phyloP scores from a whole-genome alignment of 2,797 vertebrate species.

The Sebastes vulpes region DNA sequence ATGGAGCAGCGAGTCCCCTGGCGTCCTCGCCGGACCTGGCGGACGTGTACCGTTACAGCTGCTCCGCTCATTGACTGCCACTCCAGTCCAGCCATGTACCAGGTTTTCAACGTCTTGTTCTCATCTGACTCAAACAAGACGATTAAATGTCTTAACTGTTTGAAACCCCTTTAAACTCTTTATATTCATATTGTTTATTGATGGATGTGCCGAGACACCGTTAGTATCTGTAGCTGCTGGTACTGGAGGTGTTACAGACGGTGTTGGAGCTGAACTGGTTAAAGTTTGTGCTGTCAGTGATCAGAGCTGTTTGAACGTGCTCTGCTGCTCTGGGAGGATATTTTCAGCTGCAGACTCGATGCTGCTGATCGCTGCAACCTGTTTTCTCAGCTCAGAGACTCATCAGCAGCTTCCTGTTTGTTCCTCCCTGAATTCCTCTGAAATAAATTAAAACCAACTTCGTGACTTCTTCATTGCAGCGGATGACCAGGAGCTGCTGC shows the following conservation, averaged over 20 bases:
- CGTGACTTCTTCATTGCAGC: not conserved
- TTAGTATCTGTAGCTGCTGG: not conserved
- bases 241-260: not conserved
- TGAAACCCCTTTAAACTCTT: too few species aligned
- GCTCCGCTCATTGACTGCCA: too few species aligned
- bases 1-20: too few species aligned
- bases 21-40: too few species aligned
- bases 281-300: not conserved
- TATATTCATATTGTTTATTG: not conserved
- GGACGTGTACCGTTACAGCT: too few species aligned
- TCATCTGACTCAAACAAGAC: not conserved
- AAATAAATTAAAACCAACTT: not conserved
- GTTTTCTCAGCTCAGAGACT: conserved; percentile 30
- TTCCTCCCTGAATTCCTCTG: not conserved
- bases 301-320: not conserved
- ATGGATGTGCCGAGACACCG: not conserved
- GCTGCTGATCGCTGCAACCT: conserved; percentile 27
- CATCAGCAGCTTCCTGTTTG: conserved; percentile 20
- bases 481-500: not conserved
- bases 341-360: conserved; percentile 7
- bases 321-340: conserved; percentile 32
- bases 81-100: too few species aligned
- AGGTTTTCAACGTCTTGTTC: not conserved
- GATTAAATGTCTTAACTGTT: too few species aligned
- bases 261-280: conserved; percentile 3